Evolutionary conservation across 2,888 invertebrate species (phyloP).

Genomic region (Hirtodrosophila alboralis): DNA sequence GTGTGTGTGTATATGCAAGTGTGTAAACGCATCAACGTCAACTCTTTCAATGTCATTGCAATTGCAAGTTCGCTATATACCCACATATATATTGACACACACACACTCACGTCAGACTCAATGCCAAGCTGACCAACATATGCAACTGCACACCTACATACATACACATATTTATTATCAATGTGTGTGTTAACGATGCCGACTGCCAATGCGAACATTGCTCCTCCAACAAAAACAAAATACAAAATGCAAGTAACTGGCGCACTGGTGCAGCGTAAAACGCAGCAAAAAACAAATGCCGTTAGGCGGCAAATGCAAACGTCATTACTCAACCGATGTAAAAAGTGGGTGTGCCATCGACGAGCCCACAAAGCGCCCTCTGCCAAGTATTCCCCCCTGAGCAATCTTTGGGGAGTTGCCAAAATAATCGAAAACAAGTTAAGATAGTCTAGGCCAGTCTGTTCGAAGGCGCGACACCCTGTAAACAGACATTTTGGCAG

Average conservation of each 20-base stretch:
- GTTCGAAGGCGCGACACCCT: too few species aligned
- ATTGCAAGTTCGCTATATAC: slow-evolving; percentile 49
- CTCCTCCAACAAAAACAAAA: slow-evolving; percentile 13
- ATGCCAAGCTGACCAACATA: slow-evolving; percentile 73
- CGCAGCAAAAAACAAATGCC: too few species aligned
- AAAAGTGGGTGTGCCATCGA: slow-evolving; percentile 57
- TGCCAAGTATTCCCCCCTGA: not conserved
- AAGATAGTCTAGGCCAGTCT: too few species aligned
- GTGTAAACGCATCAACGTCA: slow-evolving; percentile 53
- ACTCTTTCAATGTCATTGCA: slow-evolving; percentile 76
- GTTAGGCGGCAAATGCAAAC: slow-evolving; percentile 57
- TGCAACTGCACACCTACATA: slow-evolving; percentile 32
- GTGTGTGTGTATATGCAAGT: slow-evolving; percentile 5
- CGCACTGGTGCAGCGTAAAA: slow-evolving; percentile 22
- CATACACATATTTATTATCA: slow-evolving; percentile 9
- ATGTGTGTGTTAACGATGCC: slow-evolving; percentile 6
- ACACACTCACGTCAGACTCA: slow-evolving; percentile 41
- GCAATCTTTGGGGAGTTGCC: not conserved
- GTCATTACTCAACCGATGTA: slow-evolving; percentile 58
- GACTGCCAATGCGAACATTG: too few species aligned
- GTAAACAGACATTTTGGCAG: too few species aligned
- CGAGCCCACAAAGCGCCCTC: slow-evolving; percentile 66
- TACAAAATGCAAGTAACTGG: too few species aligned
- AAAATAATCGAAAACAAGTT: slow-evolving; percentile 3
- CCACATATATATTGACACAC: slow-evolving; percentile 17